phyloP scores from a whole-genome alignment of 2,113 vertebrate species.

The Polypterus senegalus region DNA sequence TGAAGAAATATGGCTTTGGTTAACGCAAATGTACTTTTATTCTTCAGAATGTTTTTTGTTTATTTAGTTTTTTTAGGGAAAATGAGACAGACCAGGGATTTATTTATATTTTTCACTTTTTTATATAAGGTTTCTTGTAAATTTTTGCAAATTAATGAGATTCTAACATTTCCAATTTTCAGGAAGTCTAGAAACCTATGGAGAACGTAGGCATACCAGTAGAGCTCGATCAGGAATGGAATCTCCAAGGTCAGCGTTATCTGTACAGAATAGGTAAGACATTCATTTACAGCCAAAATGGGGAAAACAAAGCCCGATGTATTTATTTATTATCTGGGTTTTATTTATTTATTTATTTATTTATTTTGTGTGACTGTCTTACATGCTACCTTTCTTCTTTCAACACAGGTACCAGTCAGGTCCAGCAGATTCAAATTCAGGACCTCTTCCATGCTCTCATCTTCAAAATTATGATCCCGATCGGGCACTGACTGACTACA shows the following conservation, averaged over 20 bases:
- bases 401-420: constrained; percentile 48
- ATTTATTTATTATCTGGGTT: not conserved
- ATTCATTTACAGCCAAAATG: not conserved
- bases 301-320: not conserved
- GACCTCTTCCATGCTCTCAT: constrained; percentile 64
- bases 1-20: too few species aligned
- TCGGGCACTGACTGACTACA: constrained; percentile 85
- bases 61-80: too few species aligned
- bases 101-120: too few species aligned
- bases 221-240: constrained; percentile 71
- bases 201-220: constrained; percentile 57
- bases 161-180: constrained; percentile 12
- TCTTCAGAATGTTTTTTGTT: too few species aligned
- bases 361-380: not conserved
- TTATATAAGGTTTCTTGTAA: too few species aligned
- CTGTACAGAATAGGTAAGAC: constrained; percentile 56
- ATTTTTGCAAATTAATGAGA: too few species aligned
- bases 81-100: too few species aligned
- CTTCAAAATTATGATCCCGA: constrained; percentile 93
- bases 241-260: constrained; percentile 58
- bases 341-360: not conserved
- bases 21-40: too few species aligned
- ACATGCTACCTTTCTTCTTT: constrained; percentile 8
- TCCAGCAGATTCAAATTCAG: constrained; percentile 42
- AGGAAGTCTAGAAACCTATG: constrained; percentile 58